These are phyloP conservation scores for Ceyx cyanopectus DNA, from an alignment of 2,113 vertebrate genomes.

Conservation along the genomic window DNA sequence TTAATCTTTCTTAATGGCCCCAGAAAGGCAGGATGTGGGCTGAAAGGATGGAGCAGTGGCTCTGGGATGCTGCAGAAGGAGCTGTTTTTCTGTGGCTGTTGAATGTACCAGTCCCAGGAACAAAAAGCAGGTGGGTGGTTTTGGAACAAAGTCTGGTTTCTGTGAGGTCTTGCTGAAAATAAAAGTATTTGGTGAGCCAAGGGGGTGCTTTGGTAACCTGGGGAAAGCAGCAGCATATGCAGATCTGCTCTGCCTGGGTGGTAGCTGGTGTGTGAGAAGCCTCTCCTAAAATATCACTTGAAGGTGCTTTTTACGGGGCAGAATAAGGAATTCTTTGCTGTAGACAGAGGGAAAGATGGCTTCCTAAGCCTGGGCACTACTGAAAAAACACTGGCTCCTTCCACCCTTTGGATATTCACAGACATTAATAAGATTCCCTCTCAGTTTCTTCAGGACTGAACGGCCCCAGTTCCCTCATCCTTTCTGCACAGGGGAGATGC, in stretches of 20 bases:
- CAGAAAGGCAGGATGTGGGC: accelerated
- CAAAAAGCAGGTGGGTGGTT: neutral
- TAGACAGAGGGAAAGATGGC: neutral
- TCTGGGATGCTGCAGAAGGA: neutral
- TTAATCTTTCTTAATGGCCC: neutral
- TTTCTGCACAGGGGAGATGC: no score
- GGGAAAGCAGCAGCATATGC: neutral
- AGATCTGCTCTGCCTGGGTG: neutral
- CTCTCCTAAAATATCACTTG: neutral
- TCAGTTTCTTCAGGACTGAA: no score
- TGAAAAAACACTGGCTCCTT: no score
- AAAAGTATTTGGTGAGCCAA: neutral
- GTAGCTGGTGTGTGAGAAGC: neutral
- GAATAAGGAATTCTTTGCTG: accelerated
- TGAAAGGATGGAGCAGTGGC: neutral
- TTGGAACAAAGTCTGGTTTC: neutral
- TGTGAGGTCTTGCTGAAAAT: neutral
- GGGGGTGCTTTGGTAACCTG: neutral
- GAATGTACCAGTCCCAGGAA: neutral
- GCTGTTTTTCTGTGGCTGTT: neutral
- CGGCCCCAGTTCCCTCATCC: no score
- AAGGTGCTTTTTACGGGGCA: neutral
- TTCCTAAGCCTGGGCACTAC: neutral
- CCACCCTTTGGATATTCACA: no score
- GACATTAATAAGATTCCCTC: no score